phyloP scores from a whole-genome alignment of 1,140 invertebrate species.

The Temnothorax curvispinosus region DNA sequence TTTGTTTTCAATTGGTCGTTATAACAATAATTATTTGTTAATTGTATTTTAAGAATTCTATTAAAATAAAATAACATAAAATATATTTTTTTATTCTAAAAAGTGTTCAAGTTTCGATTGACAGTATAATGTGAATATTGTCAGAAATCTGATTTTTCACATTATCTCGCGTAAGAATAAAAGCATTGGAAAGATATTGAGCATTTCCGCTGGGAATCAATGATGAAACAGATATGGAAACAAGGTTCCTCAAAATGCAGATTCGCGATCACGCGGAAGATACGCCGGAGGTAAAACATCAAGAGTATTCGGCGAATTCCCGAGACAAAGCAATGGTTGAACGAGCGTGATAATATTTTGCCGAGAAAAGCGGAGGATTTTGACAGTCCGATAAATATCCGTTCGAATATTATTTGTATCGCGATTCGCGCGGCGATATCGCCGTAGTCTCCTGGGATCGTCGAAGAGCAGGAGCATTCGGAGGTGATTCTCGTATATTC shows the following conservation, averaged over 20 bases:
- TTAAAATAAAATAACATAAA: too few relatives aligned
- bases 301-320: slow-evolving; percentile 22
- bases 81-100: neutral
- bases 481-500: neutral
- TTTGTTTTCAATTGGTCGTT: too few relatives aligned
- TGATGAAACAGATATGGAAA: slow-evolving; percentile 10
- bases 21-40: too few relatives aligned
- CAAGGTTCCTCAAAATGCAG: slow-evolving; percentile 6
- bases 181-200: neutral
- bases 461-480: neutral
- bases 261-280: slow-evolving; percentile 14
- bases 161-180: neutral
- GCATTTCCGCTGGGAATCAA: slow-evolving; percentile 21
- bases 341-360: slow-evolving; percentile 44
- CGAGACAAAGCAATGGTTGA: neutral
- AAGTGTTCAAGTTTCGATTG: neutral
- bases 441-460: slow-evolving; percentile 15
- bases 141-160: neutral
- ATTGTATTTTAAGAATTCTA: too few relatives aligned
- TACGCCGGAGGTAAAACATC: neutral
- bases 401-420: slow-evolving; percentile 38
- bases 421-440: neutral
- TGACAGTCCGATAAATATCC: slow-evolving; percentile 42
- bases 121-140: neutral
- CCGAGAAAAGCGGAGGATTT: neutral